phyloP scores from a whole-genome alignment of 2,797 vertebrate species.

The Potorous gilbertii region DNA sequence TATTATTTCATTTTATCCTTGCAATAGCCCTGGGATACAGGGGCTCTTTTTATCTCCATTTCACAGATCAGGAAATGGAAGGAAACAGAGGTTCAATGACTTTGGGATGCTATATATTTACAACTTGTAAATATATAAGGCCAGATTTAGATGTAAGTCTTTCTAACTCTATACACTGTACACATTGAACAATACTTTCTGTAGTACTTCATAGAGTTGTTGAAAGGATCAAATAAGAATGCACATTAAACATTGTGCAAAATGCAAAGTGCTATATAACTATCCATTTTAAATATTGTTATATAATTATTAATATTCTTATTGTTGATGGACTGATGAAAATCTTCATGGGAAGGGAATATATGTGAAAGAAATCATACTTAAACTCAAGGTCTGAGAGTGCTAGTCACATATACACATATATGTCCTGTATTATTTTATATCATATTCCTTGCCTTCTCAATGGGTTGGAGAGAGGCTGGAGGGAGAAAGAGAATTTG shows the following conservation, averaged over 20 bases:
- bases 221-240: not conserved
- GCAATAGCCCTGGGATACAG: not conserved
- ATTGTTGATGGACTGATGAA: not conserved
- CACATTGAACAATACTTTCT: not conserved
- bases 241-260: not conserved
- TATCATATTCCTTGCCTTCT: not conserved
- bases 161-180: not conserved
- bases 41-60: not conserved
- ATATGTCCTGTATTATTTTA: not conserved
- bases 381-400: not conserved
- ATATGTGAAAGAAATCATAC: not conserved
- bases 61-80: not conserved
- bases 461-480: not conserved
- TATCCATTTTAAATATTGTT: not conserved
- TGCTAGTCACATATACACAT: not conserved
- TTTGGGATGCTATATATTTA: too few relatives aligned
- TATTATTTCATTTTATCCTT: not conserved
- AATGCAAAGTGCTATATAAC: not conserved
- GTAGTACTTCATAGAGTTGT: not conserved
- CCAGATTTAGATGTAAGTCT: not conserved
- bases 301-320: not conserved
- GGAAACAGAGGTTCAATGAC: not conserved
- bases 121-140: not conserved
- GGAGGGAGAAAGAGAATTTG: not conserved
- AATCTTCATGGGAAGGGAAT: not conserved